Conservation (phyloP, 2,113 vertebrate genomes). For the Caranx ignobilis region DNA sequence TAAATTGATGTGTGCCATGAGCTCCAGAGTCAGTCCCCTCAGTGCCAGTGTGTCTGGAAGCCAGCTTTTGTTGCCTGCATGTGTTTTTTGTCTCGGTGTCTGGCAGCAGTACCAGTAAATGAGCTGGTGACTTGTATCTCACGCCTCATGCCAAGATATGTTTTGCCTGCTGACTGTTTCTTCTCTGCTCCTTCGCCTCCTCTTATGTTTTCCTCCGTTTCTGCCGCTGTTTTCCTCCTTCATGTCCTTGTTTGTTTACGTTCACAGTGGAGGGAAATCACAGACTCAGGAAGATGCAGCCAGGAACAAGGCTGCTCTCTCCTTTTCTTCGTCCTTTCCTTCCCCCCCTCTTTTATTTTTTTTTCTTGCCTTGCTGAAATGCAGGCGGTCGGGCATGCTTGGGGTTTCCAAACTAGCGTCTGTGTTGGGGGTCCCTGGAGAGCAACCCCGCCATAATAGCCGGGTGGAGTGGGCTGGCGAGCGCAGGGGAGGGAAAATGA, state of each 20-base stretch:
- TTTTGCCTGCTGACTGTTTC: conserved; percentile 66
- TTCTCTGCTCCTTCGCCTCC: conserved; percentile 45
- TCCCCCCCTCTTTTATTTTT: conserved; percentile 28
- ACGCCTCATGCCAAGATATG: conserved; percentile 74
- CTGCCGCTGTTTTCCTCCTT: conserved; percentile 62
- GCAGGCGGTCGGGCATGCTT: conserved; percentile 54
- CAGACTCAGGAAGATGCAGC: conserved; percentile 67
- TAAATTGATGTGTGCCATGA: conserved; percentile 21
- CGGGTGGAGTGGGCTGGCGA: conserved; percentile 75
- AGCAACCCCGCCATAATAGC: conserved; percentile 75
- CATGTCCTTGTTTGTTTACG: conserved; percentile 77
- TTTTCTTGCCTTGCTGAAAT: conserved; percentile 32
- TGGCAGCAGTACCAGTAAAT: conserved; percentile 64
- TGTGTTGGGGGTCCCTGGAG: conserved; percentile 78
- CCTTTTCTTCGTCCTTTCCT: conserved; percentile 65
- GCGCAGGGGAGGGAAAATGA: conserved; percentile 63
- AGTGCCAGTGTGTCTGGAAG: conserved; percentile 51
- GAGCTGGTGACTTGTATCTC: conserved; percentile 73
- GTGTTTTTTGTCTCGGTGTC: conserved; percentile 67
- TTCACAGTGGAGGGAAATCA: conserved; percentile 69
- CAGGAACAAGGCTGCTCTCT: conserved; percentile 52
- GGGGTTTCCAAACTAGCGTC: conserved; percentile 73
- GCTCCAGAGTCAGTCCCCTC: conserved; percentile 24
- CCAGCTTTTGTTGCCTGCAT: conserved; percentile 55
- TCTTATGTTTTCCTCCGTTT: conserved; percentile 11